phyloP scores from a whole-genome alignment of 2,113 vertebrate species.

The Thomomys bottae region DNA sequence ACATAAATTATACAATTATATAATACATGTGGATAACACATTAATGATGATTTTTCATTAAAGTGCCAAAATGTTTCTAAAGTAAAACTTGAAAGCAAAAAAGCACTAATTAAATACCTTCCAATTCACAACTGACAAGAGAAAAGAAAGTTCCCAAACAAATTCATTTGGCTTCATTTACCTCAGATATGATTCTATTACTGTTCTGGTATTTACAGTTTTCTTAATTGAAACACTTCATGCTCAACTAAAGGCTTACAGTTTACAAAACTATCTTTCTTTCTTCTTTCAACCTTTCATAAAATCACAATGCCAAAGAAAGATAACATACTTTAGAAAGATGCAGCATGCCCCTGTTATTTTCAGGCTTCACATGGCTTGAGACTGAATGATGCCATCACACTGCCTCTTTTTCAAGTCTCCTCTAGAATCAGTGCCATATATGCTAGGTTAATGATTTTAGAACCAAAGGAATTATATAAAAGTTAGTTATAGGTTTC shows the following conservation, averaged over 20 bases:
- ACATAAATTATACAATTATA: neutral
- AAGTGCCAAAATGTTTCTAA: slow-evolving; percentile 14
- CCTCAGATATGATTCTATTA: neutral
- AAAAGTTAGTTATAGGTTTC: neutral
- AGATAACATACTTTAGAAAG: neutral
- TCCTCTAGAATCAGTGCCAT: neutral
- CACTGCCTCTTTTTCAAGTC: neutral
- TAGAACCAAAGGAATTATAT: neutral
- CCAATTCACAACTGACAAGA: neutral
- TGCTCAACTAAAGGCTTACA: slow-evolving; percentile 43
- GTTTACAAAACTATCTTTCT: neutral
- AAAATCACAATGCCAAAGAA: neutral
- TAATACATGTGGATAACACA: neutral
- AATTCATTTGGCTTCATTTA: neutral
- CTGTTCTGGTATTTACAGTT: neutral
- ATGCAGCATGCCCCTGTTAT: neutral
- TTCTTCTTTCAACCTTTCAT: neutral
- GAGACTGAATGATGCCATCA: neutral
- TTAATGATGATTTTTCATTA: neutral
- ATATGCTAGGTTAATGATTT: neutral
- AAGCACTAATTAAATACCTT: slow-evolving; percentile 1
- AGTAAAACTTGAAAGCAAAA: slow-evolving; percentile 32
- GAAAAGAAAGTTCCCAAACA: neutral
- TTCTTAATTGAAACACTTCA: slow-evolving; percentile 30
- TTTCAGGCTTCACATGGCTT: neutral